These are phyloP conservation scores for Leuciscus waleckii DNA, from an alignment of 2,797 vertebrate genomes.

Conservation along the genomic window DNA sequence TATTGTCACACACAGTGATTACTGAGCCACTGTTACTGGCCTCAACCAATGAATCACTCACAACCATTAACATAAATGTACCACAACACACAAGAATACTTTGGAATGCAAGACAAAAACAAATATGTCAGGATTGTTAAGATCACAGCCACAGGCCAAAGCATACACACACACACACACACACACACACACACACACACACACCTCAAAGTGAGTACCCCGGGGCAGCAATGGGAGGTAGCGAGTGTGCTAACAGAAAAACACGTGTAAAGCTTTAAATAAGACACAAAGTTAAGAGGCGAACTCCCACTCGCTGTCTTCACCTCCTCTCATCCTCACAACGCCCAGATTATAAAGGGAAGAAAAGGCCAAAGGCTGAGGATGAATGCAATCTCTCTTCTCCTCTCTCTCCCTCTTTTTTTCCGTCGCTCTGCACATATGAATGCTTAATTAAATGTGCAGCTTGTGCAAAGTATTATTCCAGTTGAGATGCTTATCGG, in stretches of 20 bases:
- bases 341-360: constrained; percentile 44
- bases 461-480: constrained; percentile 99
- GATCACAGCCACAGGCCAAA: constrained; percentile 19
- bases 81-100: background rate
- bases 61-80: background rate
- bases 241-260: constrained; percentile 73
- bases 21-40: background rate
- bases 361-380: constrained; percentile 72
- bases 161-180: constrained; percentile 49
- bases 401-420: constrained; percentile 71
- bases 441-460: constrained; percentile 97
- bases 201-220: constrained; percentile 57
- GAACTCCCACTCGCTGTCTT: constrained; percentile 49
- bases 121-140: constrained; percentile 41
- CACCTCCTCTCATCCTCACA: constrained; percentile 48
- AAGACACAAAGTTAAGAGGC: constrained; percentile 73
- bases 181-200: constrained; percentile 53
- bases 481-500: constrained; percentile 95
- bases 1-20: constrained; percentile 26
- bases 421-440: constrained; percentile 71
- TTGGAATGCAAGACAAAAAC: constrained; percentile 23
- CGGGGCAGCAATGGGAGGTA: constrained; percentile 63
- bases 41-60: constrained; percentile 9
- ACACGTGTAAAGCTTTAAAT: constrained; percentile 77
- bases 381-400: constrained; percentile 70